Evolutionary conservation across 2,888 invertebrate genomes (phyloP), one percentile per base, ranked within the genome.

Genomic region (Drosophila villosipedis): DNA sequence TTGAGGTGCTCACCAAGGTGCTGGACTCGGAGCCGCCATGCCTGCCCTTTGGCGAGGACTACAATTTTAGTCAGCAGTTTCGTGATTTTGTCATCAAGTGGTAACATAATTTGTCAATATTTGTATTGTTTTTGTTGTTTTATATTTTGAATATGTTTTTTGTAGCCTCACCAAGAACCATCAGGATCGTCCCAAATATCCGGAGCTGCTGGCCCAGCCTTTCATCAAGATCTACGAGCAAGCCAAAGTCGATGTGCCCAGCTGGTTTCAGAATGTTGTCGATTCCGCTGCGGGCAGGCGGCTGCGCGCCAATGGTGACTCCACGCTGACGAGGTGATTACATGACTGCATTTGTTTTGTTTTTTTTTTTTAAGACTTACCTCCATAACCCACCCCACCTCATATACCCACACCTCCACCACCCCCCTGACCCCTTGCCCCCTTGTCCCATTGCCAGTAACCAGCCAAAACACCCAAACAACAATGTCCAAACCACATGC

Each of bases 1-100:
- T 99, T 94, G 99, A 99, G 95, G 98, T 99, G 65, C 95, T 99
- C 83, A 96, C 98, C 62, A 96, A 96, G 94, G 98, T 99, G 87
- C 95, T 99, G 91, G 96, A 97, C 87, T 96, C 97, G 80, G 98
- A 97, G 89, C 98, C 98, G 35, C 98, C 98, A 12, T 95, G 95
- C 85, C 94, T 99, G 91, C 98, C 99, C 1, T 96, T 96, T 80
- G 94, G 95, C 88, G 95, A 95, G 68, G 90, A 82, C 52, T 92
- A 82, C 76, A 86, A 91, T 63, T 99, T 98, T 93, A 96, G 97
- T 70, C 94, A 95, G 53, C 97, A 98, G 91, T 98, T 99, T 94
- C 96, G 97, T 92, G 95, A 96, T 90, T 99, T 99, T 94, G 98
- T 99, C 78, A 95, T 95, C 92, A 96, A 97, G 94, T 99, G 98